phyloP scores from a whole-genome alignment of 2,113 vertebrate species.

The Pontoporia blainvillei region DNA sequence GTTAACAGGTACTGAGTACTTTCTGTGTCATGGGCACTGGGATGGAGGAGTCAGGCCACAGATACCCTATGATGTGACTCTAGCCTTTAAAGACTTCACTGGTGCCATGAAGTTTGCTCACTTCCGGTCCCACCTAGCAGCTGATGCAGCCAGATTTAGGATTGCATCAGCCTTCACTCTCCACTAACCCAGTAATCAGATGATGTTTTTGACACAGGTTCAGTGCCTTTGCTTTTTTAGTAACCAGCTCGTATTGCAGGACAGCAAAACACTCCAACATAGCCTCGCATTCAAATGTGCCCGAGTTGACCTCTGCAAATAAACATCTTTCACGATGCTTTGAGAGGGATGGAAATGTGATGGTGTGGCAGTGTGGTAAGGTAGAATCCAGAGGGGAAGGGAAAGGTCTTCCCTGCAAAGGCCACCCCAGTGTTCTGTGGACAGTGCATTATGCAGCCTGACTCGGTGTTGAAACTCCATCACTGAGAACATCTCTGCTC shows the following conservation, averaged over 20 bases:
- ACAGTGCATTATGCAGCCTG: not conserved
- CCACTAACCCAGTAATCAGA: slow-evolving; percentile 25
- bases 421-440: not conserved
- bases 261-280: slow-evolving; percentile 26
- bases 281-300: slow-evolving; percentile 11
- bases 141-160: not conserved
- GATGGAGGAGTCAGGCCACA: not conserved
- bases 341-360: not conserved
- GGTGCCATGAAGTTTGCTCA: not conserved
- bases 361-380: not conserved
- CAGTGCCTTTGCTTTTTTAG: slow-evolving; percentile 33
- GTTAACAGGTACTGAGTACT: not conserved
- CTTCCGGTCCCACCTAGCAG: not conserved
- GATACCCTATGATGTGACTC: not conserved
- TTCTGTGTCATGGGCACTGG: not conserved
- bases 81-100: not conserved
- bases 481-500: not conserved
- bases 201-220: slow-evolving; percentile 45
- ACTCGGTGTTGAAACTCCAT: not conserved
- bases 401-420: not conserved
- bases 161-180: slow-evolving; percentile 14
- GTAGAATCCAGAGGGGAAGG: not conserved
- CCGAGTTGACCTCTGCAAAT: not conserved
- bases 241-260: not conserved
- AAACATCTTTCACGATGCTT: not conserved